Evolutionary conservation across 2,797 vertebrate genomes (phyloP).

Genomic region (Sebastes trivittatus): DNA sequence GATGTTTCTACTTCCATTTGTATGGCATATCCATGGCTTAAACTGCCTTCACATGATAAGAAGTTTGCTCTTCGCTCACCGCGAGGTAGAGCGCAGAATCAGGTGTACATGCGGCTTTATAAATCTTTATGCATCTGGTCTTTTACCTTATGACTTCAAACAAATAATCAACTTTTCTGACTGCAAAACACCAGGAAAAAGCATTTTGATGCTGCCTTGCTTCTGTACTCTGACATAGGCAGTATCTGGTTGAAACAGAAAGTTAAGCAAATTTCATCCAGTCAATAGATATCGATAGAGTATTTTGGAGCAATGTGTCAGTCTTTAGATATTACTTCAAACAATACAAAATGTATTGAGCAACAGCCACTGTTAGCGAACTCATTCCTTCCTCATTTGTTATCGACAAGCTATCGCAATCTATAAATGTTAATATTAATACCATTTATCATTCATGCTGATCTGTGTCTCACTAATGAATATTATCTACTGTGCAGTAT

Average conservation of each 20-base stretch:
- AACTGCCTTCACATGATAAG: fast-evolving
- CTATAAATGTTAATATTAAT: not conserved
- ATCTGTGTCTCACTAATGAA: not conserved
- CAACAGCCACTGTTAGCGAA: not conserved
- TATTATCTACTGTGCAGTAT: not conserved
- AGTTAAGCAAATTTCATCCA: not conserved
- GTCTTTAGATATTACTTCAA: not conserved
- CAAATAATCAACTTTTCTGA: not conserved
- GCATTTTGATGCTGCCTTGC: not conserved
- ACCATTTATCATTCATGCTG: not conserved
- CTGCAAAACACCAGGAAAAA: not conserved
- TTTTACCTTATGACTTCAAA: not conserved
- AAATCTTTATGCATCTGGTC: not conserved
- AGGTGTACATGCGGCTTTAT: not conserved
- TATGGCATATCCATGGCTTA: not conserved
- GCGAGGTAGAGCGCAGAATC: not conserved
- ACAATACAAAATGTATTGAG: not conserved
- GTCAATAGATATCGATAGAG: not conserved
- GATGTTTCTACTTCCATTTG: not conserved
- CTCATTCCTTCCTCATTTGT: not conserved
- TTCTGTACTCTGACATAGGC: not conserved
- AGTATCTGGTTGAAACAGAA: not conserved
- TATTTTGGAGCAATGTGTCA: not conserved
- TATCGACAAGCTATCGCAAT: not conserved
- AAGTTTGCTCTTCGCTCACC: too few relatives aligned